These are phyloP conservation scores for Tenthredo scrophulariae DNA, from an alignment of 2,888 invertebrate genomes.

Conservation along the genomic window DNA sequence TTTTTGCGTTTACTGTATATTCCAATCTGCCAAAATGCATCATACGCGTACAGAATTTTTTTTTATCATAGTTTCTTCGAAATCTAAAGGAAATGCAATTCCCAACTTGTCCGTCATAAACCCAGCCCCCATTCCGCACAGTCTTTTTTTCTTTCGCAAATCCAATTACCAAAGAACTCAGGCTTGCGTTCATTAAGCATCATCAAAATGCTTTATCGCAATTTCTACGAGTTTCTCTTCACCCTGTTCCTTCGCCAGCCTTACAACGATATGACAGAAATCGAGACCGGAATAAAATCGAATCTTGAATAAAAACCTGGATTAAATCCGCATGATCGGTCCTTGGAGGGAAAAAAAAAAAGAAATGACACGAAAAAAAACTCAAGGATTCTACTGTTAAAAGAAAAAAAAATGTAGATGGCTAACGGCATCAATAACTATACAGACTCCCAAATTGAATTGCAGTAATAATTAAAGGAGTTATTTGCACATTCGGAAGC, in stretches of 20 bases:
- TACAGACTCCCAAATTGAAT: constrained; percentile 15
- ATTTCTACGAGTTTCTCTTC: constrained; percentile 5
- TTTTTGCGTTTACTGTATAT: not conserved
- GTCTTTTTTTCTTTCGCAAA: not conserved
- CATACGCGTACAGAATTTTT: not conserved
- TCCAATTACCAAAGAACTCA: constrained; percentile 18
- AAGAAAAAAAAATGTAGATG: not conserved
- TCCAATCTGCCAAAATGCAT: not conserved
- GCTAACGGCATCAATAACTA: not conserved
- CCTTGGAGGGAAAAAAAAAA: not conserved
- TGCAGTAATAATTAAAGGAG: not conserved
- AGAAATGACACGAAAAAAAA: not conserved
- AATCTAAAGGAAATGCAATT: not conserved
- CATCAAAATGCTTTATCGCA: constrained; percentile 9
- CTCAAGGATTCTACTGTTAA: not conserved
- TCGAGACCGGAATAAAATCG: constrained; percentile 14
- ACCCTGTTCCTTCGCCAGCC: not conserved
- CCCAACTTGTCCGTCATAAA: not conserved
- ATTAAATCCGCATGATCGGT: not conserved
- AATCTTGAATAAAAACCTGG: constrained; percentile 1
- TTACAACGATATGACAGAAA: constrained; percentile 6
- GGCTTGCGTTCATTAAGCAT: constrained; percentile 37
- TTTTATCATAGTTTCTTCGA: not conserved
- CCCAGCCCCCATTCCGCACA: not conserved
- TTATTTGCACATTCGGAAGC: not conserved